Base-by-base conservation (phyloP, 2,888 invertebrate species). In the Ophraella communa region DNA sequence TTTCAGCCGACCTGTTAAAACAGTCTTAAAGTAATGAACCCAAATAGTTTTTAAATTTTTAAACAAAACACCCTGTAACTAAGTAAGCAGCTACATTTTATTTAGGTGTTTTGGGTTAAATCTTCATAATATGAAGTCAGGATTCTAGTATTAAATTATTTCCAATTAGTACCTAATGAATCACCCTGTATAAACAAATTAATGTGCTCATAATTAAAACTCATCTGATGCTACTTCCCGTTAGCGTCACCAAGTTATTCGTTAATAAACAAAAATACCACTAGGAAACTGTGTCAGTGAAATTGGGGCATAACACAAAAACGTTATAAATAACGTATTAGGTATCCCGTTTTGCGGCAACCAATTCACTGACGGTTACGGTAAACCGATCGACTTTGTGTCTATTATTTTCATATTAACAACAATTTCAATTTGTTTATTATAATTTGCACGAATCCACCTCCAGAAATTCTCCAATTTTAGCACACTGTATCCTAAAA, bases 401-500 rank as follows among this genome's bases (percentile, higher is more conserved):
- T 18, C 24, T 39, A 24, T 35, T 42, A 39, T 35, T 39, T 56
- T 45, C 8, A 18, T 11, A 8, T 49, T 20, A 10, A 14, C 4
- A 24, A 59, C 51, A 47, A 58, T 59, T 49, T 35, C 18, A 8
- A 45, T 45, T 39, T 51, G 24, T 51, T 51, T 51, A 59, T 59
- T 39, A 11, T 11, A 51, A 51, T 49, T 20, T 18, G 14, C 59
- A 42, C 49, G 49, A 49, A 39, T 21, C 20, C 51, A 52, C 52
- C 52, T 60, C 60, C 52, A 52, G 20, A 60, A 18, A 24, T 27
- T 60, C 39, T 60, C 52, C 52, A 21, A 62, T 42, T 60, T 60
- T 60, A 60, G 60, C 60, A 52, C 44, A 33, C 10, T 8, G 0
- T 24, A 8, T 52, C 82, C 83, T 77, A 85, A 85, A 69, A 78